phyloP scores from a whole-genome alignment of 92 coral and sea anemone species.

The Epizoanthus ramosus region DNA sequence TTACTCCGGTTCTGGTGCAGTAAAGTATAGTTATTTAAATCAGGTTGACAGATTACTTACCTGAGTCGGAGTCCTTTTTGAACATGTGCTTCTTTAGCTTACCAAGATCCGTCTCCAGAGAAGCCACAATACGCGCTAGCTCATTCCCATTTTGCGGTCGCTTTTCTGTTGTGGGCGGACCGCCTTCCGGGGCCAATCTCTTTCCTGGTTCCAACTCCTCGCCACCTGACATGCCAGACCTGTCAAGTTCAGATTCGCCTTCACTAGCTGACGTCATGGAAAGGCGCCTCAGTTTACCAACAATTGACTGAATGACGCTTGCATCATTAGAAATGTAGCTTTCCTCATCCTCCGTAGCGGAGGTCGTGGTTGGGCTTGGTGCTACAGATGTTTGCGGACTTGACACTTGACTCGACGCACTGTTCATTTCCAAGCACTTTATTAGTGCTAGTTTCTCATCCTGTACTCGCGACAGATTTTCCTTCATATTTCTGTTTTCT shows the following conservation, averaged over 20 bases:
- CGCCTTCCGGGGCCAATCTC: slow-evolving; percentile 28
- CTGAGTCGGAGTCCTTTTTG: slow-evolving; percentile 44
- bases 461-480: slow-evolving; percentile 66
- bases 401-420: slow-evolving; percentile 42
- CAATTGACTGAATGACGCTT: slow-evolving; percentile 33
- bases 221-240: slow-evolving; percentile 24
- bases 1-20: no score
- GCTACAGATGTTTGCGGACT: slow-evolving; percentile 54
- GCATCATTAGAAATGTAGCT: slow-evolving; percentile 19
- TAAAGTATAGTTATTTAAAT: background rate
- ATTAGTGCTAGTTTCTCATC: slow-evolving; percentile 82
- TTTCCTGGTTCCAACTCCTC: slow-evolving; percentile 48
- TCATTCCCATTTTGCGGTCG: slow-evolving; percentile 44
- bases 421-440: slow-evolving; percentile 73
- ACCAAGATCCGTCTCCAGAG: slow-evolving; percentile 67
- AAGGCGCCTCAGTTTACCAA: slow-evolving; percentile 34
- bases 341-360: slow-evolving; percentile 34
- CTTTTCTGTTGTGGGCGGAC: slow-evolving; percentile 27
- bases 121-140: slow-evolving; percentile 59
- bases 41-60: background rate
- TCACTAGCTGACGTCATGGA: slow-evolving; percentile 43
- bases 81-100: slow-evolving; percentile 59
- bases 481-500: slow-evolving; percentile 60
- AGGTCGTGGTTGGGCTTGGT: slow-evolving; percentile 45
- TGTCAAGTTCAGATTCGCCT: slow-evolving; percentile 35